Evolutionary conservation across 2,888 invertebrate species (phyloP).

Genomic region (Thymelicus lineola): DNA sequence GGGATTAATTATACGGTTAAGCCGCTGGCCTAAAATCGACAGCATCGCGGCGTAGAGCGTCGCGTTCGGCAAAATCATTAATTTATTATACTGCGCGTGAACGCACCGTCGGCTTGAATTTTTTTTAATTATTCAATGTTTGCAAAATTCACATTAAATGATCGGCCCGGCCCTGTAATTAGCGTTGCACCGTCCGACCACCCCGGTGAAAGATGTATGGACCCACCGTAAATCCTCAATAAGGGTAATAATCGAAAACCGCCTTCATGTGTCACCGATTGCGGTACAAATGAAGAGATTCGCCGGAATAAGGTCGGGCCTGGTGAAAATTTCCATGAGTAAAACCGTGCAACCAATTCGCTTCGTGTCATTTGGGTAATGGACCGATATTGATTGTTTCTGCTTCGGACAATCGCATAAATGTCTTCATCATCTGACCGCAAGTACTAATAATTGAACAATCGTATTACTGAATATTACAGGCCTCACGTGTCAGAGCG

Average conservation of each 20-base stretch:
- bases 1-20: conserved; percentile 11
- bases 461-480: conserved; percentile 35
- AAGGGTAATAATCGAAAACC: conserved; percentile 70
- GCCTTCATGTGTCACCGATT: conserved; percentile 62
- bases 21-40: conserved; percentile 18
- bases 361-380: conserved; percentile 66
- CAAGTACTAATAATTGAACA: conserved; percentile 36
- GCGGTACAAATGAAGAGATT: conserved; percentile 73
- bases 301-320: conserved; percentile 38
- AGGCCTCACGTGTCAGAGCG: conserved; percentile 10
- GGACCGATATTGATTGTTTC: conserved; percentile 51
- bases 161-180: conserved; percentile 79
- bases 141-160: conserved; percentile 79
- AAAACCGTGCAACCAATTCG: conserved; percentile 53
- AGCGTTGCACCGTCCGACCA: conserved; percentile 74
- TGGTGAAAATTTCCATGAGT: conserved; percentile 48
- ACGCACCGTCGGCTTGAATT: conserved; percentile 71
- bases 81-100: conserved; percentile 76
- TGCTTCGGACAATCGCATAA: conserved; percentile 29
- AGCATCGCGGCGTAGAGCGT: conserved; percentile 40
- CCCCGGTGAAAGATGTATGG: conserved; percentile 73
- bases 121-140: conserved; percentile 78
- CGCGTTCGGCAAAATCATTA: conserved; percentile 54
- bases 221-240: conserved; percentile 66
- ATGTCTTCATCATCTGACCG: conserved; percentile 34